Evolutionary conservation across 2,888 invertebrate genomes (phyloP).

Genomic region (Subacronicta megacephala): DNA sequence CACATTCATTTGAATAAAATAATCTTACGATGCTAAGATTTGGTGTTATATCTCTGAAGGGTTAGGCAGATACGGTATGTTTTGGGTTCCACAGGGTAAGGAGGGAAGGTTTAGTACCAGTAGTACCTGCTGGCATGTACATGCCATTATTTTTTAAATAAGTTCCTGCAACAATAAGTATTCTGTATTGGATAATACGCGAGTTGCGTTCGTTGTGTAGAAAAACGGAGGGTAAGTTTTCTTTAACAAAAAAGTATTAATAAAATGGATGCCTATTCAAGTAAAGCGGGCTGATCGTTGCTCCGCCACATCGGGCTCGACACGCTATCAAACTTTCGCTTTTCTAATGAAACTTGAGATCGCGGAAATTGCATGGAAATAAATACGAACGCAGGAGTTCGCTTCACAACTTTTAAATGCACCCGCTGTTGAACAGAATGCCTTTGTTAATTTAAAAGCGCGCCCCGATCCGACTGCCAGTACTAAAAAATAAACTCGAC

Average conservation of each 20-base stretch:
- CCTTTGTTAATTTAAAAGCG: constrained; percentile 83
- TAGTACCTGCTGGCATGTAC: too few relatives aligned
- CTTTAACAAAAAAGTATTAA: constrained; percentile 62
- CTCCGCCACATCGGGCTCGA: constrained; percentile 58
- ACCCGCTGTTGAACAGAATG: constrained; percentile 68
- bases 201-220: constrained; percentile 32
- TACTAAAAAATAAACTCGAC: constrained; percentile 66
- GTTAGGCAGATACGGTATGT: too few relatives aligned
- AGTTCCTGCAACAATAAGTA: constrained; percentile 8
- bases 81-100: too few relatives aligned
- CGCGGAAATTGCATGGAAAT: constrained; percentile 81
- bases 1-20: not conserved
- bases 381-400: constrained; percentile 76
- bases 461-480: constrained; percentile 65
- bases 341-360: constrained; percentile 79
- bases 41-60: too few relatives aligned
- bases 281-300: constrained; percentile 54
- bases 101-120: too few relatives aligned
- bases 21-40: too few relatives aligned
- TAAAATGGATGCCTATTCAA: constrained; percentile 62
- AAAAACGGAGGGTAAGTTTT: constrained; percentile 53
- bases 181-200: constrained; percentile 36
- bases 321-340: constrained; percentile 75
- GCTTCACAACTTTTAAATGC: constrained; percentile 81
- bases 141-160: constrained; percentile 21